These are phyloP conservation scores for Xenopus laevis DNA, from an alignment of 2,113 vertebrate species.

Conservation along the genomic window DNA sequence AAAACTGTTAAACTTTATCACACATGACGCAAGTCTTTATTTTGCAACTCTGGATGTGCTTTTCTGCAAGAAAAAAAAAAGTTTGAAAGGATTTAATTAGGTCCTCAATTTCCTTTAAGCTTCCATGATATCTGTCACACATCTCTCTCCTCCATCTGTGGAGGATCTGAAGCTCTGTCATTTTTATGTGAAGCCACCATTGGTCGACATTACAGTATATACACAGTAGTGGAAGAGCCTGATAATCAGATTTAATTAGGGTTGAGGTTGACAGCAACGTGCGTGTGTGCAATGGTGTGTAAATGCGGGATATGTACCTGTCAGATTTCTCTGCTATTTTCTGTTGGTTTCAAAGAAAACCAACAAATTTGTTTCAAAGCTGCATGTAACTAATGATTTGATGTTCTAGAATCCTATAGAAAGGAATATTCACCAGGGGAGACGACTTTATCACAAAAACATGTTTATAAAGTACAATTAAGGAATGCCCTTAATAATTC, in stretches of 20 bases:
- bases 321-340: constrained; percentile 19
- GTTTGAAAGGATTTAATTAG: constrained; percentile 3
- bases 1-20: too few relatives aligned
- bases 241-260: constrained; percentile 33
- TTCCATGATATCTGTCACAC: background rate
- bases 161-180: constrained; percentile 7
- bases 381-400: background rate
- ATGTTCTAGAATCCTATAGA: background rate
- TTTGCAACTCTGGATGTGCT: too few relatives aligned
- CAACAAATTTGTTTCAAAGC: background rate
- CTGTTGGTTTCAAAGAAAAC: background rate
- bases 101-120: background rate
- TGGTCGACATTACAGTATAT: background rate
- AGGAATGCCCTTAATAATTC: too few relatives aligned
- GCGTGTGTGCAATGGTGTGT: constrained; percentile 22
- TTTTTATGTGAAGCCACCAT: constrained; percentile 7
- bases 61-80: background rate
- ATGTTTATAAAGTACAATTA: too few relatives aligned
- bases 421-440: background rate
- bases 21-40: too few relatives aligned
- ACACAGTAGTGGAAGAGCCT: constrained; percentile 5
- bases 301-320: constrained; percentile 14
- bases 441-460: too few relatives aligned
- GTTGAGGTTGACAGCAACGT: constrained; percentile 15
- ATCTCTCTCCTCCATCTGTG: constrained; percentile 5